Evolutionary conservation across 2,797 vertebrate species (phyloP).

Genomic region (Liparis tanakae): DNA sequence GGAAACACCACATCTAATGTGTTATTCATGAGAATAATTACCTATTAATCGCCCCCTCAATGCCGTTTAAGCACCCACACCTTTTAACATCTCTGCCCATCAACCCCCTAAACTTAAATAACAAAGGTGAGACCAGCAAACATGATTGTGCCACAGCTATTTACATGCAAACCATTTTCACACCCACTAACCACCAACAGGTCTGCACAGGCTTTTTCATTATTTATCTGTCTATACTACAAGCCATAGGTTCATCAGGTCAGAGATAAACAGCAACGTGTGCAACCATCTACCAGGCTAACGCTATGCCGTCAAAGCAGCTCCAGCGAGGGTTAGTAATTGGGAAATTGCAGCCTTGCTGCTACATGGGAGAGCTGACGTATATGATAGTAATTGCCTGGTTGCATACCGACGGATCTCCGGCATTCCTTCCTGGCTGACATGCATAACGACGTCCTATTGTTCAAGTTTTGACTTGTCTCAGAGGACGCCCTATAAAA

Average conservation of each 20-base stretch:
- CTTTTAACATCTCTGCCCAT: conserved; percentile 37
- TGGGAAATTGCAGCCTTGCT: conserved; percentile 65
- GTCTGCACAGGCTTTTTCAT: conserved; percentile 16
- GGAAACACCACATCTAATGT: conserved; percentile 38
- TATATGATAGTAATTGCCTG: conserved; percentile 74
- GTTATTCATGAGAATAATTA: conserved; percentile 37
- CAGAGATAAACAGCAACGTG: conserved; percentile 43
- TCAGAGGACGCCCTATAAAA: conserved; percentile 64
- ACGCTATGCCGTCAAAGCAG: conserved; percentile 54
- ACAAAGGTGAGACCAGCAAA: conserved; percentile 57
- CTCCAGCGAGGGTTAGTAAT: conserved; percentile 57
- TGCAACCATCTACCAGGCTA: conserved; percentile 34
- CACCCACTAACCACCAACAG: conserved; percentile 15
- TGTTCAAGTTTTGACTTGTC: conserved; percentile 81
- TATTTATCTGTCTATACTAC: conserved; percentile 19
- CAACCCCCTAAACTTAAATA: conserved; percentile 32
- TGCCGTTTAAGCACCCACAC: conserved; percentile 2
- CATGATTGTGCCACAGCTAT: conserved; percentile 22
- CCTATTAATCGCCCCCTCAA: conserved; percentile 28
- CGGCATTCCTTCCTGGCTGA: conserved; percentile 76
- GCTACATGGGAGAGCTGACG: conserved; percentile 66
- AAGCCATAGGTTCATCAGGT: conserved; percentile 28
- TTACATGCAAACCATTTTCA: conserved; percentile 44
- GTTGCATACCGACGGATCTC: conserved; percentile 71
- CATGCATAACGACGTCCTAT: conserved; percentile 74